phyloP scores from a whole-genome alignment of 2,797 vertebrate genomes.

The Tragelaphus eurycerus region DNA sequence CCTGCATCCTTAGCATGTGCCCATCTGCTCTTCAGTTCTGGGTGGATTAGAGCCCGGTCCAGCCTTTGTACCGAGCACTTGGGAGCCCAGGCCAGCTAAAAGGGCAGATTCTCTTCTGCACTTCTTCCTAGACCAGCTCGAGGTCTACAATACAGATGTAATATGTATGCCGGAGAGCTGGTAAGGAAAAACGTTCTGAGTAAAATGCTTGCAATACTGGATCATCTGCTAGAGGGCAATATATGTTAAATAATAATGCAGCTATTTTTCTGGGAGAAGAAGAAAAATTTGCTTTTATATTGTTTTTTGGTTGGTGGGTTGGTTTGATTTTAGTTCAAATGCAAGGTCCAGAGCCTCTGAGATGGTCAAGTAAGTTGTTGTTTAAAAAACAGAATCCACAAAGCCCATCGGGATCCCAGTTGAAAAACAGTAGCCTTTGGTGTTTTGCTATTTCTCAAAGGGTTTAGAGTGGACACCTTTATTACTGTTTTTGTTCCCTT shows the following conservation, averaged over 20 bases:
- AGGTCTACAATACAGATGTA: neutral
- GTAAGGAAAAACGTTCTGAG: neutral
- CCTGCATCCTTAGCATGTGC: neutral
- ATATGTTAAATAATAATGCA: conserved; percentile 65
- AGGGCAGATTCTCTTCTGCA: neutral
- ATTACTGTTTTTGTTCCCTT: neutral
- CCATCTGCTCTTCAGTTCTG: neutral
- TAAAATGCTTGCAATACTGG: conserved; percentile 66
- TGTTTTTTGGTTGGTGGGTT: neutral
- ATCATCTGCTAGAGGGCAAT: conserved; percentile 79
- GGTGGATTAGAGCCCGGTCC: neutral
- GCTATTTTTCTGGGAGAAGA: neutral
- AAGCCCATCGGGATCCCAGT: neutral
- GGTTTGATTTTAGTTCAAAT: neutral
- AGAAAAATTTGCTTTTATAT: neutral
- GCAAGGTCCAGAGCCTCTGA: neutral
- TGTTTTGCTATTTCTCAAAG: neutral
- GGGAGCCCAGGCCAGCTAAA: neutral
- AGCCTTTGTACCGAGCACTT: neutral
- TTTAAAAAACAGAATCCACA: neutral
- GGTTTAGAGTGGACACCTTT: neutral
- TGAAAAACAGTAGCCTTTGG: neutral
- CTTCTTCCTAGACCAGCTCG: neutral
- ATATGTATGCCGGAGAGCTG: rapidly evolving
- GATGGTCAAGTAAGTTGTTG: neutral